phyloP scores from a whole-genome alignment of 2,113 vertebrate genomes.

The Eurystomus gularis region DNA sequence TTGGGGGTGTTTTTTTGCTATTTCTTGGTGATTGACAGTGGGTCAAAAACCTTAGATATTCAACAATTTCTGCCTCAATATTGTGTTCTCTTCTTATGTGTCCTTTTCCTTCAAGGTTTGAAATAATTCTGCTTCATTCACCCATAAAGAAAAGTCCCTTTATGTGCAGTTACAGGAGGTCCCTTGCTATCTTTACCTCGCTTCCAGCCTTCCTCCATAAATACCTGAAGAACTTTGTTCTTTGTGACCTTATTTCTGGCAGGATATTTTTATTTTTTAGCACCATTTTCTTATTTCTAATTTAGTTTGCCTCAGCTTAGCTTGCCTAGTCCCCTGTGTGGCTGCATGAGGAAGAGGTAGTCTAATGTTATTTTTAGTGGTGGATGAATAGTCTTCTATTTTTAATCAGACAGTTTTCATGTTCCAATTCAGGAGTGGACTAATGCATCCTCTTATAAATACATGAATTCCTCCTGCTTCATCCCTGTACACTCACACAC shows the following conservation, averaged over 20 bases:
- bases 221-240: not conserved
- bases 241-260: not conserved
- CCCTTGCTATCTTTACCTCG: not conserved
- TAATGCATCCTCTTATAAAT: slow-evolving; percentile 34
- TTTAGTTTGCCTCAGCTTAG: not conserved
- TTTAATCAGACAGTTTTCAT: slow-evolving; percentile 53
- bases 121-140: slow-evolving; percentile 8
- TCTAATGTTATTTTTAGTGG: slow-evolving; percentile 43
- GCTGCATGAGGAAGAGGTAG: not conserved
- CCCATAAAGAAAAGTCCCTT: not conserved
- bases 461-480: slow-evolving; percentile 23
- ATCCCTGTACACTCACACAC: not conserved
- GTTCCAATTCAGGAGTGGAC: slow-evolving; percentile 34
- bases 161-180: not conserved
- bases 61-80: not conserved
- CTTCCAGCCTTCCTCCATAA: not conserved
- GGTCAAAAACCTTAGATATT: not conserved
- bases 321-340: not conserved
- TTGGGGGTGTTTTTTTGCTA: not conserved
- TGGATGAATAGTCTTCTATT: slow-evolving; percentile 51
- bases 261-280: not conserved
- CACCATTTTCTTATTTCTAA: not conserved
- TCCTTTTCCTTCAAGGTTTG: not conserved
- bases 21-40: not conserved
- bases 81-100: not conserved